A percentile compares a stretch with the other conserved stretches of the same genome.
phyloP scores from a whole-genome alignment of 2,888 invertebrate genomes.

The Charanyca ferruginea region DNA sequence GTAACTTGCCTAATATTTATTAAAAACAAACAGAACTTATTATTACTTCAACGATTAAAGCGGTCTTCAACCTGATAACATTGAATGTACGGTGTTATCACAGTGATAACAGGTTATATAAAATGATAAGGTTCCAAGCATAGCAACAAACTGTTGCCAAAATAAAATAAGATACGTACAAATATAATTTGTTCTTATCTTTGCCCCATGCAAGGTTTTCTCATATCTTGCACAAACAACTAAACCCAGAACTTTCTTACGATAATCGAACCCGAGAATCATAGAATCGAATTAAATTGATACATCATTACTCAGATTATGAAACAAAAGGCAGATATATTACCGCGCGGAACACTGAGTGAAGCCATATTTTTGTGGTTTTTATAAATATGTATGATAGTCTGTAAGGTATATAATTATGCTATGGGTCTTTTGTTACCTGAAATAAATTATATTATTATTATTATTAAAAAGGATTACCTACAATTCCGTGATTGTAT shows the following conservation, averaged over 20 bases:
- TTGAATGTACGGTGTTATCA: slow-evolving; percentile 3
- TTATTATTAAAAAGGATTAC: no score
- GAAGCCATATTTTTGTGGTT: no score
- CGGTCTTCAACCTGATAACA: slow-evolving; percentile 30
- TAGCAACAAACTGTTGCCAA: neutral
- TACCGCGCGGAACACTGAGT: no score
- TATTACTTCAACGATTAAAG: neutral
- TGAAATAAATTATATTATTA: no score
- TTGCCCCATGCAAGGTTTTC: neutral
- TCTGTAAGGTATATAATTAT: no score
- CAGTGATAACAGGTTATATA: slow-evolving; percentile 2
- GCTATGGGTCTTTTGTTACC: no score
- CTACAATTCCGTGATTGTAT: no score
- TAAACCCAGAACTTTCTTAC: no score
- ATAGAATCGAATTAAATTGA: neutral
- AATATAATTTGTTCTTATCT: no score
- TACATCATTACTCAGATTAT: neutral
- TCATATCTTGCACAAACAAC: neutral
- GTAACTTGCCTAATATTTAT: neutral
- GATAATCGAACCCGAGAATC: neutral
- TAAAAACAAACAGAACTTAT: slow-evolving; percentile 11
- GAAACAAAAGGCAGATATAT: no score
- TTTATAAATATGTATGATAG: no score
- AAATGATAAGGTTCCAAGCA: neutral
- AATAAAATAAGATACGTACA: no score